Evolutionary conservation across 30 jellyfish, hydroid and myxozoan species (phyloP).

Genomic region (Phacellophora camtschatica): DNA sequence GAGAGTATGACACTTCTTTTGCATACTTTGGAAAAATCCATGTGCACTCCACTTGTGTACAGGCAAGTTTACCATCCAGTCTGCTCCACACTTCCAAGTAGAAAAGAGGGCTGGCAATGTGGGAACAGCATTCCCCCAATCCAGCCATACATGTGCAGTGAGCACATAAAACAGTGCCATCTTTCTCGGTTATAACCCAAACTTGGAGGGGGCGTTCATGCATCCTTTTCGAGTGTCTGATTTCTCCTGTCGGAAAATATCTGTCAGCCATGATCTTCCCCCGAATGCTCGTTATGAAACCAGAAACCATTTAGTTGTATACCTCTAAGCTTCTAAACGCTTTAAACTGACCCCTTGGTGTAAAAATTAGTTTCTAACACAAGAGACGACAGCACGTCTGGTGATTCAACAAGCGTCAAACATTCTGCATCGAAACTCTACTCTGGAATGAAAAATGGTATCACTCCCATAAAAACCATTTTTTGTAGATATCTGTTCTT

Average conservation of each 20-base stretch:
- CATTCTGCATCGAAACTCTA: background rate
- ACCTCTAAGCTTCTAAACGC: background rate
- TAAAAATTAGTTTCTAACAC: slow-evolving; percentile 37
- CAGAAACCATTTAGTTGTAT: slow-evolving; percentile 47
- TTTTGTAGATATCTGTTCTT: no score
- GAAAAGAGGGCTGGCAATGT: no score
- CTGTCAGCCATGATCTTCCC: slow-evolving; percentile 21
- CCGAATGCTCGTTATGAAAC: slow-evolving; percentile 25
- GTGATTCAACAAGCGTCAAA: slow-evolving; percentile 12
- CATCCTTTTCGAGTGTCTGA: slow-evolving; percentile 43
- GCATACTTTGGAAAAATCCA: no score
- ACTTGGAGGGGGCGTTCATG: slow-evolving; percentile 27
- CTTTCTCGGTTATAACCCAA: slow-evolving; percentile 20
- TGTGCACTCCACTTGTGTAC: slow-evolving; percentile 43
- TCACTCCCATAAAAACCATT: no score
- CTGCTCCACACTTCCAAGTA: slow-evolving; percentile 52
- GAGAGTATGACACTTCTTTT: slow-evolving; percentile 41
- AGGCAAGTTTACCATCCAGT: slow-evolving; percentile 52
- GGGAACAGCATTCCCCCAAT: no score
- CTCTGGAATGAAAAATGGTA: no score
- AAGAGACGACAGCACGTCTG: slow-evolving; percentile 12
- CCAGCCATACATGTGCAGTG: no score
- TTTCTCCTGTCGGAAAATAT: slow-evolving; percentile 15
- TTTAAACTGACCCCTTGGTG: slow-evolving; percentile 10
- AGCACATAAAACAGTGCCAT: no score